Conservation (phyloP, 2,888 invertebrate genomes). For the Agrypnus murinus region DNA sequence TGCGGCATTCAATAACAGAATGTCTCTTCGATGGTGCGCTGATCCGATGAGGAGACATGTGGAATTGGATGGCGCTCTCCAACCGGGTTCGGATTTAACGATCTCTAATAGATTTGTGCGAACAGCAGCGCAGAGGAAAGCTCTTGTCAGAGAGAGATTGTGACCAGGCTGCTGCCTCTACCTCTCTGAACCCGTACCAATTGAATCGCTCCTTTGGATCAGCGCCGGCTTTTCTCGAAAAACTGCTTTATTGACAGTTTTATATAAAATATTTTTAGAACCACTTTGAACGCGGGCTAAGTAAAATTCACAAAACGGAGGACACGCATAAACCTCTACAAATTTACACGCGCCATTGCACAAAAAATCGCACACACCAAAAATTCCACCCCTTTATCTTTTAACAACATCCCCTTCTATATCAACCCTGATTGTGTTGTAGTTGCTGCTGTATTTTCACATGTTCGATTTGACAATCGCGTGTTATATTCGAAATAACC, state of each 20-base stretch:
- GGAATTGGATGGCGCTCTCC: conserved; percentile 69
- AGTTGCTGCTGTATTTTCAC: background rate
- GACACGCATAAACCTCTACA: conserved; percentile 47
- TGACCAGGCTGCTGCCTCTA: conserved; percentile 60
- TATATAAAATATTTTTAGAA: conserved; percentile 55
- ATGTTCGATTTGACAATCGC: background rate
- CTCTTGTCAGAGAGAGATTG: conserved; percentile 64
- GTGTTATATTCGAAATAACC: background rate
- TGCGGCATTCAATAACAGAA: conserved; percentile 68
- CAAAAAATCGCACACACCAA: conserved; percentile 36
- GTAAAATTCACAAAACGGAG: conserved; percentile 48
- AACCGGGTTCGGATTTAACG: conserved; percentile 69
- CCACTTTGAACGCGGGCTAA: conserved; percentile 49
- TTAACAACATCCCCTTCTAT: conserved; percentile 7
- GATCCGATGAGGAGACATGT: conserved; percentile 66
- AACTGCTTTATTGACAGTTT: conserved; percentile 52
- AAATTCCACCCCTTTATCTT: conserved; percentile 39
- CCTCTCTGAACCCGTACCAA: conserved; percentile 64
- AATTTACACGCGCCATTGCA: conserved; percentile 45
- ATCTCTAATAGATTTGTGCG: conserved; percentile 72
- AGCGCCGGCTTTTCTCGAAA: conserved; percentile 49
- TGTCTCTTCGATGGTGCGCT: conserved; percentile 65
- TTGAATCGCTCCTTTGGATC: conserved; percentile 64
- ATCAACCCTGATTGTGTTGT: no score
- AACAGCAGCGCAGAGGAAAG: conserved; percentile 63